A percentile compares a stretch with the other conserved stretches of the same genome.
Conservation (phyloP, 1,140 invertebrate species). For the Heterodera carotae region DNA sequence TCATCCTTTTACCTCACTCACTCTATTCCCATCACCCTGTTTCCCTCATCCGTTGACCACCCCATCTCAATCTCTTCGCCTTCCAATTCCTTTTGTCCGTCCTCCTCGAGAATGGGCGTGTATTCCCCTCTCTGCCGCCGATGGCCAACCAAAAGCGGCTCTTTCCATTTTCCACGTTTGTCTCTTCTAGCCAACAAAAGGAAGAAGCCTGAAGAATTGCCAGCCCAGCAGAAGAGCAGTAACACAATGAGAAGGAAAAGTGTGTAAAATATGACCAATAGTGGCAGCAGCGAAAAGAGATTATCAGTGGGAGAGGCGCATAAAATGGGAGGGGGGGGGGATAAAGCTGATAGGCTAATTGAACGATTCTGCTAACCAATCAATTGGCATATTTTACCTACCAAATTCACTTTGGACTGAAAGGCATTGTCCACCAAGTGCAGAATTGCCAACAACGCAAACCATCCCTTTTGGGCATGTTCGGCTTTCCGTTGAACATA, state of each 20-base stretch:
- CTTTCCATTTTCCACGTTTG: not conserved
- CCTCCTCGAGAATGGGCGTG: slow-evolving; percentile 2
- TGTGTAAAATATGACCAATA: not conserved
- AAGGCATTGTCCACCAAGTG: not conserved
- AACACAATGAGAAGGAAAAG: not conserved
- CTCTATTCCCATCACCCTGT: not conserved
- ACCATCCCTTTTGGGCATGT: not conserved
- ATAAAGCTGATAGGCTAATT: no score
- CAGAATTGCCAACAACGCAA: not conserved
- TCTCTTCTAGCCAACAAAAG: not conserved
- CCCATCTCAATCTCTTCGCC: not conserved
- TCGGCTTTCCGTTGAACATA: not conserved
- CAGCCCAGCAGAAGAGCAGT: slow-evolving; percentile 6
- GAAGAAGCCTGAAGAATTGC: not conserved
- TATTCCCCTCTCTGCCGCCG: slow-evolving; percentile 4
- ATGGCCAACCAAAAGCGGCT: not conserved
- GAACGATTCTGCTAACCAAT: no score
- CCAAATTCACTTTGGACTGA: not conserved
- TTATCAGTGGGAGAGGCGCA: not conserved
- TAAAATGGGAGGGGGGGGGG: not conserved
- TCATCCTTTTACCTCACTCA: not conserved
- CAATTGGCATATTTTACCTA: no score
- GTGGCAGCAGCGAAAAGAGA: not conserved
- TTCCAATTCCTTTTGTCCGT: not conserved
- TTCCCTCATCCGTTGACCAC: not conserved